These are phyloP conservation scores for Rhipidura dahli DNA, from an alignment of 2,113 vertebrate species.

Conservation along the genomic window DNA sequence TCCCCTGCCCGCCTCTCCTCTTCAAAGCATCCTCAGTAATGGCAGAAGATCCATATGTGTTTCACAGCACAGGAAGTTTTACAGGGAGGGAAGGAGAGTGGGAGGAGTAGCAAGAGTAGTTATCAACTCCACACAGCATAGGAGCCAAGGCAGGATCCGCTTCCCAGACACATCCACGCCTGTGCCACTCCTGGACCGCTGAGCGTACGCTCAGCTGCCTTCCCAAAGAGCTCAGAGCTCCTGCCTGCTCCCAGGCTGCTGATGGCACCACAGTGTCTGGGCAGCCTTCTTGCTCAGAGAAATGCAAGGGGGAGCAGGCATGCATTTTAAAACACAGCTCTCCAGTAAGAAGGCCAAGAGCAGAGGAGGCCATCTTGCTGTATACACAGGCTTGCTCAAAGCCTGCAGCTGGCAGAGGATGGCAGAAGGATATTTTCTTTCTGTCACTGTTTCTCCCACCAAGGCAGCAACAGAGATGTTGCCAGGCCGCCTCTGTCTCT, in stretches of 20 bases:
- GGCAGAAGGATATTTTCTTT: neutral
- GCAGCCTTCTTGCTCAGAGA: neutral
- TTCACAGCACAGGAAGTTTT: neutral
- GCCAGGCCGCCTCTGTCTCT: neutral
- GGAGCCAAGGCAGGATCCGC: neutral
- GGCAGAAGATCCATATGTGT: neutral
- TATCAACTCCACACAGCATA: fast-evolving
- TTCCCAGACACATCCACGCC: neutral
- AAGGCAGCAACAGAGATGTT: neutral
- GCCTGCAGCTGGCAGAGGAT: neutral
- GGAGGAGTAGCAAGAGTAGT: neutral
- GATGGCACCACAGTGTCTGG: neutral
- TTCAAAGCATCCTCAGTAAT: neutral
- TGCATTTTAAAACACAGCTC: neutral
- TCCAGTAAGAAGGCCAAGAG: neutral
- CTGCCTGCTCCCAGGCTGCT: neutral
- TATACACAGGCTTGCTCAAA: neutral
- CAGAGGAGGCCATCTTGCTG: neutral
- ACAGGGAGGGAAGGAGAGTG: neutral
- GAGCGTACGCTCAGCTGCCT: neutral
- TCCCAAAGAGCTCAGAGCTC: neutral
- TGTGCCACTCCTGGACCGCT: neutral
- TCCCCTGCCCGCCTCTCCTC: neutral
- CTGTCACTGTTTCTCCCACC: neutral
- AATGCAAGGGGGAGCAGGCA: neutral